Base-by-base conservation (phyloP, 2,797 vertebrate genomes). In the Phalanger gymnotis region DNA sequence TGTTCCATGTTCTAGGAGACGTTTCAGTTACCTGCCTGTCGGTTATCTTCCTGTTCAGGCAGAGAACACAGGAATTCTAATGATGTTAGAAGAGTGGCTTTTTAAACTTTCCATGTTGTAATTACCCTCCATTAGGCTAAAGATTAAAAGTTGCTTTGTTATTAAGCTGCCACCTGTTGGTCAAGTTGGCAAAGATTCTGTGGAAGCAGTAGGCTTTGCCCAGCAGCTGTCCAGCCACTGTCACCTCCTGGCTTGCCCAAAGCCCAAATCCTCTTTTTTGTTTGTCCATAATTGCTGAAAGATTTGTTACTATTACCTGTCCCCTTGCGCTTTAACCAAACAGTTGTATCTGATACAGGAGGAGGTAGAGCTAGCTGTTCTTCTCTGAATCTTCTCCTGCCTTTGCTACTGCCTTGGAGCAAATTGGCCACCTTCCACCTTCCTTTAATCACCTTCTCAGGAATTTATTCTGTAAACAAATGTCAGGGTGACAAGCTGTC, bases 361-460 rank as follows among this genome's bases (percentile, higher is more conserved):
- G 9, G 1, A 47, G 40, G 73, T 22, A 87, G 73, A 87, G 40
- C 73, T 81, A 66, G 55, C 96, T 95, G 90, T 73, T 91, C 92
- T 90, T 92, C 91, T 93, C 73, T 47, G 73, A 87, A 92, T 66
- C 93, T 91, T 93, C 53, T 55, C 89, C 73, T 34, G 28, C 93
- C 94, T 92, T 90, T 92, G 47, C 91, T 53, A 91, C 92, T 81
- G 92, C 66, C 95, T 87, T 52, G 19, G 90, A 96, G 93, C 58
- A 92, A 91, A 96, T 58, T 53, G 1, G 54, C 81, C 61, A 54
- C 91, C 91, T 94, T 81, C 10, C 14, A 55, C 89, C 54, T 93
- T 34, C 81, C 97, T 98, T 96, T 97, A 97, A 97, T 98, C 96
- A 93, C 96, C 95, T 96, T 96, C 96, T 96, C 96, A 96, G 95